Evolutionary conservation across 2,113 vertebrate genomes (phyloP), one percentile per base, ranked within the genome.

Genomic region (Nesogale talazaci): DNA sequence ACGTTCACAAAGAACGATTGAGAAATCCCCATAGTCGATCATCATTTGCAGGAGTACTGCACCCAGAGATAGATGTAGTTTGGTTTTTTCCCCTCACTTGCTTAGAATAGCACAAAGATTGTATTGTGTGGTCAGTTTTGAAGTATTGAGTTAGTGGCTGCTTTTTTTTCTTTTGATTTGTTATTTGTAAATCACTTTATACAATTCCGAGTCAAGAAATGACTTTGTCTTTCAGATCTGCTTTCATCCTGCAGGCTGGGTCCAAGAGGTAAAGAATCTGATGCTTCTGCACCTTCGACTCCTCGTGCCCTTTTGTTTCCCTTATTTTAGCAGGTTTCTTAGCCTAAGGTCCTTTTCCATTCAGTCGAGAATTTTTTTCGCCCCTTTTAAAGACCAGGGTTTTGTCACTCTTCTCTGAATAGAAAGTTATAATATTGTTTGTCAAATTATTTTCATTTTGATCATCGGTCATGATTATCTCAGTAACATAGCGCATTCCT

Each of bases 341-440:
- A 83, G 63, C 31, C n/a, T 14, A 27, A 76, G 19, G 12, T 63
- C 69, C 4, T 80, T 88, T 93, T 89, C 63, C 82, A 36, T 65
- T 56, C 27, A 25, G n/a, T 42, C 79, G 12, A 76, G 20, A 2
- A 1, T 36, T 72, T 36, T 72, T 76, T 76, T 2, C 86, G 36
- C n/a, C 70, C 42, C 42, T 87, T 23, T 74, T 52, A 70, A 19
- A 82, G 52, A 63, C 89, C 46, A 65, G 4, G 27, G 70, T 79
- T 57, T 88, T 85, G 74, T 75, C 14, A 42, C 74, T 12, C 40
- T 15, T 61, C 6, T 84, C 82, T 65, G 81, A 86, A 76, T 87
- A 82, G 61, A 83, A 94, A 74, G 17, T 83, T 92, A 31, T 0
- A 31, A 61, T 93, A 89, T 36, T 75, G 34, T 86, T 86, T 92